These are phyloP conservation scores for Lomographa bimaculata DNA, from an alignment of 2,888 invertebrate genomes.

Conservation along the genomic window DNA sequence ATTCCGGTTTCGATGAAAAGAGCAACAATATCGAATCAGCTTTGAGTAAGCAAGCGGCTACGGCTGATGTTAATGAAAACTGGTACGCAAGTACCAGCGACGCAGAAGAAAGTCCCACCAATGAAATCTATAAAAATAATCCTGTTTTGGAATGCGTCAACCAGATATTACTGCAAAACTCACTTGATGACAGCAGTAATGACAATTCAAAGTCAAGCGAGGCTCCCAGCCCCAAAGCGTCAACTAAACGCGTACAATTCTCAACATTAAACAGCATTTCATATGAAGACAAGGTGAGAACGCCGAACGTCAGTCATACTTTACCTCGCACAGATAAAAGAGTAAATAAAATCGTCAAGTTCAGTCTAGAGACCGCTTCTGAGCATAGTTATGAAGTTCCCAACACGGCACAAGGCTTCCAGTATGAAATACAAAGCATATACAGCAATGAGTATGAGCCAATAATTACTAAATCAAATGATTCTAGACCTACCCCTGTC, in stretches of 20 bases:
- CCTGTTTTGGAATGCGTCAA: conserved; percentile 94
- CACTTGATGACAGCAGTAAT: conserved; percentile 83
- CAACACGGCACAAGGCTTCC: conserved; percentile 77
- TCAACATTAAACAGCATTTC: conserved; percentile 86
- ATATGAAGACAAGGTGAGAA: conserved; percentile 73
- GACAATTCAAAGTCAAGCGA: conserved; percentile 77
- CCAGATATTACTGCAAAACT: conserved; percentile 91
- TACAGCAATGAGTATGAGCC: conserved; percentile 91
- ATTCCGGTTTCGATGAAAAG: conserved; percentile 56
- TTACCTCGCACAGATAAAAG: conserved; percentile 73
- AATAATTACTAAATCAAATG: conserved; percentile 81
- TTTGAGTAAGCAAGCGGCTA: conserved; percentile 51
- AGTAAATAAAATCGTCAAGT: conserved; percentile 78
- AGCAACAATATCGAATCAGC: conserved; percentile 62
- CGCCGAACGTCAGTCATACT: conserved; percentile 57
- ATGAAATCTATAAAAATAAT: conserved; percentile 90
- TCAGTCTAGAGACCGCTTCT: conserved; percentile 78
- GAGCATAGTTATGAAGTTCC: conserved; percentile 86
- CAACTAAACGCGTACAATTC: conserved; percentile 85
- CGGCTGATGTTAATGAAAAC: conserved; percentile 85
- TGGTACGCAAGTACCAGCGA: conserved; percentile 93
- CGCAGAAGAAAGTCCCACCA: conserved; percentile 88
- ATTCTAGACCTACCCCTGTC: conserved; percentile 59
- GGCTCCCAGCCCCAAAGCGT: conserved; percentile 73
- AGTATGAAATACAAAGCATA: conserved; percentile 85